These are phyloP conservation scores for Nycticryphes semicollaris DNA, from an alignment of 2,113 vertebrate genomes.

Conservation along the genomic window DNA sequence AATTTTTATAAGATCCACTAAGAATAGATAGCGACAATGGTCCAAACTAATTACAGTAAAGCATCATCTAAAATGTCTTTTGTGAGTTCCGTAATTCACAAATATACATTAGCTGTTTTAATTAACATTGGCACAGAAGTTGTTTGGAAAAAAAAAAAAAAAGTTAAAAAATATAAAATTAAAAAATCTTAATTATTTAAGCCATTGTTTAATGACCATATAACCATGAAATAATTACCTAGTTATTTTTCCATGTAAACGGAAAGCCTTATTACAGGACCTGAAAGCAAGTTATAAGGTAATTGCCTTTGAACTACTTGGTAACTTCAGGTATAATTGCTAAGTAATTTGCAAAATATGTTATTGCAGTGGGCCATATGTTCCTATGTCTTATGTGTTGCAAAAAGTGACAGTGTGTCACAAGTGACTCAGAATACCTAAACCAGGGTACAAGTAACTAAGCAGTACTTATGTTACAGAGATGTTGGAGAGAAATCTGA, in stretches of 20 bases:
- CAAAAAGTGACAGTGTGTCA: neutral
- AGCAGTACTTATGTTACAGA: neutral
- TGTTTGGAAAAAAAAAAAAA: neutral
- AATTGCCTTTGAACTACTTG: constrained; percentile 56
- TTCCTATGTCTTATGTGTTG: neutral
- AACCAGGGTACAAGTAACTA: neutral
- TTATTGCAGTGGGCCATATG: constrained; percentile 43
- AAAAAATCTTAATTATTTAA: neutral
- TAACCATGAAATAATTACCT: constrained; percentile 43
- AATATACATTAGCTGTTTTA: neutral
- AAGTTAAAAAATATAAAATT: neutral
- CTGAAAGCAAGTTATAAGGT: neutral
- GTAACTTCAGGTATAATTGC: constrained; percentile 50
- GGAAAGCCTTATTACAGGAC: constrained; percentile 10
- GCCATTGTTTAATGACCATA: neutral
- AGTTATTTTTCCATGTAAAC: constrained; percentile 27
- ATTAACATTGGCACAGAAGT: neutral
- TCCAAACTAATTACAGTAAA: neutral
- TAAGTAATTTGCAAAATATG: constrained; percentile 53
- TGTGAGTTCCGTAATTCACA: neutral
- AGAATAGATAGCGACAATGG: neutral
- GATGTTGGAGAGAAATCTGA: neutral
- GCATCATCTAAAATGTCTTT: neutral
- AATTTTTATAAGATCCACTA: neutral
- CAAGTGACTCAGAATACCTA: neutral